A percentile compares a stretch with the other conserved stretches of the same genome.
Evolutionary conservation across 2,888 invertebrate genomes (phyloP).

Genomic region (Athrips mouffetella): DNA sequence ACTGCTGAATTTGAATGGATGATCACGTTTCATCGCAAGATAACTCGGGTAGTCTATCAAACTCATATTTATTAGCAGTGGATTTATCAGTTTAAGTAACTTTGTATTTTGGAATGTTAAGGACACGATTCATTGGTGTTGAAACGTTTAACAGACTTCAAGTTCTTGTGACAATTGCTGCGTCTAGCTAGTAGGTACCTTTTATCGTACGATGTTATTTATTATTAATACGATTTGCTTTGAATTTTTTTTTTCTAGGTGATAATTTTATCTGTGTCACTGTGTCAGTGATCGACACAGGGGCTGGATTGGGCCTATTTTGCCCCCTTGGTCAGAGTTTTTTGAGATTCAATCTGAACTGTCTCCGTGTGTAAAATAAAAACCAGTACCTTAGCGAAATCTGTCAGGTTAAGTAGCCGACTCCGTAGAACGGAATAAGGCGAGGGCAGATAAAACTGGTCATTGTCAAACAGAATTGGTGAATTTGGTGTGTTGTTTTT

Average conservation of each 20-base stretch:
- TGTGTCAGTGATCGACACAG: slow-evolving; percentile 1
- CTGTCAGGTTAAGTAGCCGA: too few relatives aligned
- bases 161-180: background rate
- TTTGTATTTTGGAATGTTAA: background rate
- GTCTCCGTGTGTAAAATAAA: too few relatives aligned
- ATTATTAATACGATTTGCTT: too few relatives aligned
- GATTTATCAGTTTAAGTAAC: slow-evolving; percentile 26
- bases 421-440: too few relatives aligned
- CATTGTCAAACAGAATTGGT: background rate
- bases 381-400: too few relatives aligned
- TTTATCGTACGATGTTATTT: too few relatives aligned
- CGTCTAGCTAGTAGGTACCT: too few relatives aligned
- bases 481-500: slow-evolving; percentile 5
- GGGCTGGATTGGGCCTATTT: too few relatives aligned
- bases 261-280: background rate
- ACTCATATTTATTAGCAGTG: slow-evolving; percentile 52
- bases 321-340: too few relatives aligned
- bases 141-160: background rate
- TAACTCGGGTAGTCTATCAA: slow-evolving; percentile 60
- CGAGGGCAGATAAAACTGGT: background rate
- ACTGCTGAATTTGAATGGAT: slow-evolving; percentile 70
- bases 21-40: slow-evolving; percentile 68
- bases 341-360: too few relatives aligned
- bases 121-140: background rate
- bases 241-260: too few relatives aligned